Conservation (phyloP, 2,113 vertebrate species). For the Laticauda laticaudata region DNA sequence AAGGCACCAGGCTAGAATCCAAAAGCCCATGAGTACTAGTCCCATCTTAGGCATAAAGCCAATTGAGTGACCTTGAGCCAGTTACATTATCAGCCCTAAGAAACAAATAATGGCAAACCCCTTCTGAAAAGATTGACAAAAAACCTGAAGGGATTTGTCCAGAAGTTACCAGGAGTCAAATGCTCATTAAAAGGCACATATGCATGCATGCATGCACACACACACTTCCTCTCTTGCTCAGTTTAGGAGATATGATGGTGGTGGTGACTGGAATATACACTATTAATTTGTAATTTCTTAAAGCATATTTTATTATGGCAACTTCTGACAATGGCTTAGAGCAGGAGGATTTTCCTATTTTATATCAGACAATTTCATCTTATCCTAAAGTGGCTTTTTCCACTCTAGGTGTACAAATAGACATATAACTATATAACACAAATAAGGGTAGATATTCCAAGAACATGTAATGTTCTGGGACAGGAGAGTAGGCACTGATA, state of each 20-base stretch:
- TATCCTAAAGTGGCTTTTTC: not conserved
- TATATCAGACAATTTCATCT: not conserved
- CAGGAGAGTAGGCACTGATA: not conserved
- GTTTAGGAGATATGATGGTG: slow-evolving; percentile 58
- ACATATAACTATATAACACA: not conserved
- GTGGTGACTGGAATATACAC: slow-evolving; percentile 54
- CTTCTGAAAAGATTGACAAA: slow-evolving; percentile 38
- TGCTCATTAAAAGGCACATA: not conserved
- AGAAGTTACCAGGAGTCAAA: not conserved
- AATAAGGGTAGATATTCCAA: not conserved
- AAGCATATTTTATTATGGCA: slow-evolving; percentile 48
- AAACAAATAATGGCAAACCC: not conserved
- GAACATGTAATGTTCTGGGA: not conserved
- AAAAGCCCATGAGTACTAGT: not conserved
- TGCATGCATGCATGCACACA: not conserved
- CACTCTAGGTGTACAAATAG: not conserved
- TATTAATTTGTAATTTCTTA: slow-evolving; percentile 54
- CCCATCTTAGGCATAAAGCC: not conserved
- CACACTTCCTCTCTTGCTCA: not conserved
- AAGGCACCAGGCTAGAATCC: not conserved
- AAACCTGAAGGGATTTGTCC: slow-evolving; percentile 34
- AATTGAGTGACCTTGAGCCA: not conserved
- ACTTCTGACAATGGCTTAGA: slow-evolving; percentile 32
- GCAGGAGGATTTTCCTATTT: not conserved
- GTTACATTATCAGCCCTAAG: not conserved